Evolutionary conservation across 2,888 invertebrate genomes (phyloP).

Genomic region (Desoria tigrina): DNA sequence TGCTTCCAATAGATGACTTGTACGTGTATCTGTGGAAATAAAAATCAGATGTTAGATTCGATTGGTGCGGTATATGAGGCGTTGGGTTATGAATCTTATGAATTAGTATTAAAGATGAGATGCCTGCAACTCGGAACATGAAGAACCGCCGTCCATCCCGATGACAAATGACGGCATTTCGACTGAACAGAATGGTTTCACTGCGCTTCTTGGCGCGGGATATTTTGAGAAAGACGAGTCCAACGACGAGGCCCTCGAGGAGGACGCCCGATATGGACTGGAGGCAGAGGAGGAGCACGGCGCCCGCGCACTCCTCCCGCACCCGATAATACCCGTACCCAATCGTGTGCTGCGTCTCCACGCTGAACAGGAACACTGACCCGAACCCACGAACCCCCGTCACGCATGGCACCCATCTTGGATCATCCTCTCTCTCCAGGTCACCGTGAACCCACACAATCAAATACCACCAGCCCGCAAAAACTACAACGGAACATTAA

Average conservation of each 20-base stretch:
- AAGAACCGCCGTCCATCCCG: constrained; percentile 81
- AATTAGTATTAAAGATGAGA: no score
- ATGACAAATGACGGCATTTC: constrained; percentile 79
- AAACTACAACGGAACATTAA: no score
- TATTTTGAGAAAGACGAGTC: constrained; percentile 79
- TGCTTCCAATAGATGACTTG: constrained; percentile 49
- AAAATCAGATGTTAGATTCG: no score
- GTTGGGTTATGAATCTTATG: no score
- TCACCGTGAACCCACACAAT: constrained; percentile 89
- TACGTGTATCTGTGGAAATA: constrained; percentile 44
- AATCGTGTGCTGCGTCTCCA: constrained; percentile 59
- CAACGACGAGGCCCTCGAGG: constrained; percentile 59
- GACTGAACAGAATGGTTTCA: constrained; percentile 88
- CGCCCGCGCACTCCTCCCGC: constrained; percentile 41
- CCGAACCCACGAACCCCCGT: constrained; percentile 59
- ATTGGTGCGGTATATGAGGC: no score
- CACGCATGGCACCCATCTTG: constrained; percentile 59
- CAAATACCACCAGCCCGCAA: constrained; percentile 87
- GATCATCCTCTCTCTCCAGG: constrained; percentile 57
- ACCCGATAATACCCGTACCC: constrained; percentile 54
- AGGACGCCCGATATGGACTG: constrained; percentile 36
- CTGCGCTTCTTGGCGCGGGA: constrained; percentile 91
- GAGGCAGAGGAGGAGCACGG: constrained; percentile 43
- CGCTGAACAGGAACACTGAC: constrained; percentile 61
- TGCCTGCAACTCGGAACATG: constrained; percentile 80